Base-by-base conservation (phyloP, 2,888 invertebrate genomes). In the Drosophila melanosoma region DNA sequence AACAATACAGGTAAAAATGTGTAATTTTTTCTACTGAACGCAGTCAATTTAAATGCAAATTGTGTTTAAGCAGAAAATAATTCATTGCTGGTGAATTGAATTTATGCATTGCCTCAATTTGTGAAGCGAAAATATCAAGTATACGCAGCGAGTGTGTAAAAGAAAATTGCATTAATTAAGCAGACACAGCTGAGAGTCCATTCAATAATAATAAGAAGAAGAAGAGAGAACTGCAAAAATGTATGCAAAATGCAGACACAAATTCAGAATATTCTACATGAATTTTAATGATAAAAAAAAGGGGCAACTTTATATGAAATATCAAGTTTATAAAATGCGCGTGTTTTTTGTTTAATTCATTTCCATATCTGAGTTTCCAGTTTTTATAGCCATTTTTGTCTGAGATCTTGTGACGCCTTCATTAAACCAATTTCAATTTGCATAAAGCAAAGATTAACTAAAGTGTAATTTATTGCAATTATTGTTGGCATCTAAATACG, bases 351-450 rank as follows among this genome's bases (percentile, higher is more conserved):
- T 42, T 12, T 32, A 57, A 4, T 61, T 15, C 12, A 65, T 57
- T 65, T 66, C 58, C 64, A 73, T 69, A 65, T 58, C 2, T 38
- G 23, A 48, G 33, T 54, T 67, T 75, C 66, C 61, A 52, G 75
- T 74, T 72, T 61, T 3, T 32, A 33, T 60, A 3, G 12, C 8
- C 23, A 45, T 45, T 67, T 32, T 51, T 38, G 26, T 36, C 53
- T 49, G 26, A 35, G 45, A 38, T 53, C 10, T 32, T 51, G 54
- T 11, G 36, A 66, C 38, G 72, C 60, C 60, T 60, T 61, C 45
- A 17, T 2, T 11, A 26, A 26, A 17, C 11, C 8, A 53, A 33
- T 10, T 0, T 6, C 11, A 26, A 76, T 76, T 76, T 64, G 53
- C 78, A 78, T 76, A 68, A 35, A 38, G 6, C 4, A 15, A 26